Evolutionary conservation across 2,888 invertebrate species (phyloP).

Genomic region (Drosophila histrio): DNA sequence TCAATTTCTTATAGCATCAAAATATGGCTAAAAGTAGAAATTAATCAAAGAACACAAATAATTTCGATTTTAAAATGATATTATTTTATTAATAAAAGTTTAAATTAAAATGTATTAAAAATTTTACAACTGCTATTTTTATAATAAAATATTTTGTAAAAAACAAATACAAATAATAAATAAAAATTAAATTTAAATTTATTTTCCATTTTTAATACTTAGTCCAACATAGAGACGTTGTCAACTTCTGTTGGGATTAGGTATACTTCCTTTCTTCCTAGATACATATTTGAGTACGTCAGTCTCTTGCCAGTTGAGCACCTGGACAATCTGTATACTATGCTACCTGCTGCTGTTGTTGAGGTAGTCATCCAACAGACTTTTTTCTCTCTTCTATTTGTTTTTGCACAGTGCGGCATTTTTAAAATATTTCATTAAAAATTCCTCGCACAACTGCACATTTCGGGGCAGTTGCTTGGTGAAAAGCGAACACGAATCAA

Average conservation of each 20-base stretch:
- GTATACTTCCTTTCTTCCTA: neutral
- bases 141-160: neutral
- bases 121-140: no score
- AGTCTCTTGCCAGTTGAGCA: slow-evolving; percentile 5
- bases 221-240: neutral
- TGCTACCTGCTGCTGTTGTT: neutral
- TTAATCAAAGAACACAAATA: no score
- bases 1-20: neutral
- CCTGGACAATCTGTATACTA: slow-evolving; percentile 28
- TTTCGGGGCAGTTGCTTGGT: slow-evolving; percentile 13
- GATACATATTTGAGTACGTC: neutral
- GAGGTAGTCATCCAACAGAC: neutral
- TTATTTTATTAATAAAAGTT: neutral
- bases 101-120: neutral
- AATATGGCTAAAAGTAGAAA: neutral
- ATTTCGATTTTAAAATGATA: no score
- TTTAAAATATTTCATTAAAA: slow-evolving; percentile 52
- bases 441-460: slow-evolving; percentile 49
- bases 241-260: neutral
- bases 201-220: no score
- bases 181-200: neutral
- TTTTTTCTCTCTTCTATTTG: neutral
- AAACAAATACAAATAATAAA: neutral
- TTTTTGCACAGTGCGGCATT: slow-evolving; percentile 10
- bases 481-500: slow-evolving; percentile 3